Conservation (phyloP, 2,113 vertebrate species). For the Cyprinodon tularosa region DNA sequence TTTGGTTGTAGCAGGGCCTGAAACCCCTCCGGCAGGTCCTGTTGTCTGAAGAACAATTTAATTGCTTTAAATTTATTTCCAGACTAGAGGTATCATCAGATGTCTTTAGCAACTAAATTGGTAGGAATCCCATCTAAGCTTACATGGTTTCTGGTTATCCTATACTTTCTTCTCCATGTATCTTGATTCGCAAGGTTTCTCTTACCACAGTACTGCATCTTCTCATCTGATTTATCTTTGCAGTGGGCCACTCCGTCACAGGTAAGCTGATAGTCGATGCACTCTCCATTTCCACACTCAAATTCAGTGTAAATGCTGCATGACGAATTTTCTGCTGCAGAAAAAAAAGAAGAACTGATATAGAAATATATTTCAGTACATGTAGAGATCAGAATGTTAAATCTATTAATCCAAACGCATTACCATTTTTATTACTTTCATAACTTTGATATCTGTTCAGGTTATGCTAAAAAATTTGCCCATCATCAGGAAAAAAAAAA, state of each 20-base stretch:
- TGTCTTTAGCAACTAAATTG: not conserved
- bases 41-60: conserved; percentile 83
- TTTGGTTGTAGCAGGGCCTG: conserved; percentile 88
- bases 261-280: conserved; percentile 91
- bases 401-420: not conserved
- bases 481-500: too few species aligned
- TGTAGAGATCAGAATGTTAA: not conserved
- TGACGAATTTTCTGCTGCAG: conserved; percentile 91
- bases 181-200: not conserved
- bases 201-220: conserved; percentile 96
- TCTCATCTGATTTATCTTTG: conserved; percentile 98
- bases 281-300: conserved; percentile 96
- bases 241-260: conserved; percentile 93
- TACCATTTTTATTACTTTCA: not conserved
- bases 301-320: conserved; percentile 95
- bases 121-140: not conserved
- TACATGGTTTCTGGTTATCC: not conserved
- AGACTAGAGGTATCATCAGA: conserved; percentile 1
- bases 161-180: not conserved
- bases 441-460: not conserved
- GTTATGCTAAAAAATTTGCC: too few species aligned
- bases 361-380: not conserved
- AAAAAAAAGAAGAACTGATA: not conserved
- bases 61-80: not conserved
- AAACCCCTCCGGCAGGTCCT: conserved; percentile 91